These are phyloP conservation scores for Rapana venosa DNA, from an alignment of 2,888 invertebrate genomes.

Conservation along the genomic window DNA sequence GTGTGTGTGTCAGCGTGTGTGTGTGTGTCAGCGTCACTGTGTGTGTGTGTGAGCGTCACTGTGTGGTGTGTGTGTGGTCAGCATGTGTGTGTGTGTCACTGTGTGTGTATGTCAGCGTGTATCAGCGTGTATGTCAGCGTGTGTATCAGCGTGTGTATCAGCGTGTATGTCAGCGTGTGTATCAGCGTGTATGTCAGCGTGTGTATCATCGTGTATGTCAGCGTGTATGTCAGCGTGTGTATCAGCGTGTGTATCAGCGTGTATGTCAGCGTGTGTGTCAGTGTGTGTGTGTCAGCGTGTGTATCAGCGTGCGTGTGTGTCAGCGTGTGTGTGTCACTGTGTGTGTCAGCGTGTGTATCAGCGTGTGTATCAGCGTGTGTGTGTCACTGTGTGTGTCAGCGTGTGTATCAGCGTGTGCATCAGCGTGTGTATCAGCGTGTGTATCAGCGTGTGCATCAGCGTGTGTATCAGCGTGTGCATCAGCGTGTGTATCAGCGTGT, in stretches of 20 bases:
- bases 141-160: not conserved
- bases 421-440: not conserved
- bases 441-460: not conserved
- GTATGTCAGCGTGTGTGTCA: too few species aligned
- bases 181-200: not conserved
- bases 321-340: not conserved
- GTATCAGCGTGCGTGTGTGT: too few species aligned
- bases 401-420: too few species aligned
- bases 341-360: too few species aligned
- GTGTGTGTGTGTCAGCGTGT: too few species aligned
- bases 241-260: too few species aligned
- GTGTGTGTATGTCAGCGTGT: not conserved
- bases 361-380: too few species aligned
- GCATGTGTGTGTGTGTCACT: not conserved
- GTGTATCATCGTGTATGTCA: not conserved
- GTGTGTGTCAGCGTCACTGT: not conserved
- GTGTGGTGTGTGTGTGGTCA: not conserved
- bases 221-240: not conserved
- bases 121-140: not conserved
- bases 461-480: not conserved
- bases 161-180: not conserved
- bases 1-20: not conserved
- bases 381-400: too few species aligned
- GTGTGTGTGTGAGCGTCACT: not conserved
- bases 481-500: not conserved